Evolutionary conservation across 2,113 vertebrate species (phyloP).

Genomic region (Promerops cafer): DNA sequence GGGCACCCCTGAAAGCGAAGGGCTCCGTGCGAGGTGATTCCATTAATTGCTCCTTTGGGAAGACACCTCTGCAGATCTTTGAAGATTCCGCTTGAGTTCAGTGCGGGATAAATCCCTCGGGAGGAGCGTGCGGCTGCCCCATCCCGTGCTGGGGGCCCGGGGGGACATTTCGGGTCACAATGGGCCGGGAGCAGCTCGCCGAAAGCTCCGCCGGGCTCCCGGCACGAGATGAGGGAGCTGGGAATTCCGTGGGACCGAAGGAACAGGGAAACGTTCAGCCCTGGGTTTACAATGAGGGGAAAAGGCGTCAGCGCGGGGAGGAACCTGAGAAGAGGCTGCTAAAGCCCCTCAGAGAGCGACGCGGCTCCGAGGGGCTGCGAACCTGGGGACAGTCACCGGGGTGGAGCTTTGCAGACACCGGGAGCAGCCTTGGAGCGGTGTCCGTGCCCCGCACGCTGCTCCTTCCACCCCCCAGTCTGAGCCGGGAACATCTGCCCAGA

Average conservation of each 20-base stretch:
- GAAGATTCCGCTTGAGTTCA: accelerated
- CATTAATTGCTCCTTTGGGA: accelerated
- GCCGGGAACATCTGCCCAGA: neutral
- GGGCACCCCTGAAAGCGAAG: accelerated
- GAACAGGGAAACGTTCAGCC: neutral
- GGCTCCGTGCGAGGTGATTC: neutral
- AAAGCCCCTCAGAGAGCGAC: neutral
- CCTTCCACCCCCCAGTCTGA: neutral
- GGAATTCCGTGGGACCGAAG: neutral
- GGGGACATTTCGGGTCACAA: accelerated
- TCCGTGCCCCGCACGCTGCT: neutral
- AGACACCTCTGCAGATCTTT: neutral
- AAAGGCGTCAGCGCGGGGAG: neutral
- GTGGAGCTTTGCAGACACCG: neutral
- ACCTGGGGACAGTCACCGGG: neutral
- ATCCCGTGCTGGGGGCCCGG: neutral
- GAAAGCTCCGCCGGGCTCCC: neutral
- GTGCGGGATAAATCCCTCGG: accelerated
- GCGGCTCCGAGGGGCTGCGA: neutral
- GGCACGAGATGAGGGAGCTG: neutral
- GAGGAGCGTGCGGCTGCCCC: neutral
- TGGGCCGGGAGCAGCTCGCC: neutral
- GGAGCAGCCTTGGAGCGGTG: neutral
- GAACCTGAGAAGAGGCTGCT: neutral
- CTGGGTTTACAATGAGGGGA: neutral